phyloP scores from a whole-genome alignment of 2,113 vertebrate species.

The Rhea pennata region DNA sequence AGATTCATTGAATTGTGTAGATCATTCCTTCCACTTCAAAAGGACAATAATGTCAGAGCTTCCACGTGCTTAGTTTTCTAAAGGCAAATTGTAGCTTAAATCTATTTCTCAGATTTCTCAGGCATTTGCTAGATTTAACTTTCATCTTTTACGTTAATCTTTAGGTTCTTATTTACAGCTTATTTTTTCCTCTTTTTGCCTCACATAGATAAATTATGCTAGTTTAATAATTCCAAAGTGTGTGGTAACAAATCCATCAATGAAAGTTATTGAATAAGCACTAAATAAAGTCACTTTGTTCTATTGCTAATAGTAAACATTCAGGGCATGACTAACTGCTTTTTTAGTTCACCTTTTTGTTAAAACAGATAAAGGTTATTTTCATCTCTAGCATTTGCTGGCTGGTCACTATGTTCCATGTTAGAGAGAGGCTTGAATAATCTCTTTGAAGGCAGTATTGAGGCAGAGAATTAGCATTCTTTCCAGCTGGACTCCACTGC shows the following conservation, averaged over 20 bases:
- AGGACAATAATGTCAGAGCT: background rate
- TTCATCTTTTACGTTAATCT: background rate
- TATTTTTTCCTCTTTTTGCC: background rate
- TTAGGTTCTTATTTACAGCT: background rate
- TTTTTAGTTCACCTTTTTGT: conserved; percentile 66
- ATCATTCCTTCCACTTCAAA: background rate
- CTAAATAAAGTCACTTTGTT: conserved; percentile 37
- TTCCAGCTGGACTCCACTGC: conserved; percentile 46
- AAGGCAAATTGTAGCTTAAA: background rate
- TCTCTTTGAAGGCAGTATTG: conserved; percentile 69
- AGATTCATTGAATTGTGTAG: background rate
- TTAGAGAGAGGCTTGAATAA: conserved; percentile 75
- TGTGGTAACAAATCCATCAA: background rate
- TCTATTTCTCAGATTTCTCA: background rate
- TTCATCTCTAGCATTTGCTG: conserved; percentile 71
- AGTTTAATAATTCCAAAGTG: background rate
- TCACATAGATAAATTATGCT: background rate
- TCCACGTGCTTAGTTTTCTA: background rate
- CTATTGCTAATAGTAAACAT: conserved; percentile 53
- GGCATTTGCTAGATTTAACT: background rate
- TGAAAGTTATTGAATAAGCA: background rate
- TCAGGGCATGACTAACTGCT: conserved; percentile 40
- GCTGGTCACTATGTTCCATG: conserved; percentile 76
- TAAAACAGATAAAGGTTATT: conserved; percentile 76
- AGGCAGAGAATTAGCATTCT: conserved; percentile 76